A percentile compares a stretch with the other conserved stretches of the same genome.
Conservation (phyloP, 1,140 invertebrate genomes). For the Coboldia fuscipes region DNA sequence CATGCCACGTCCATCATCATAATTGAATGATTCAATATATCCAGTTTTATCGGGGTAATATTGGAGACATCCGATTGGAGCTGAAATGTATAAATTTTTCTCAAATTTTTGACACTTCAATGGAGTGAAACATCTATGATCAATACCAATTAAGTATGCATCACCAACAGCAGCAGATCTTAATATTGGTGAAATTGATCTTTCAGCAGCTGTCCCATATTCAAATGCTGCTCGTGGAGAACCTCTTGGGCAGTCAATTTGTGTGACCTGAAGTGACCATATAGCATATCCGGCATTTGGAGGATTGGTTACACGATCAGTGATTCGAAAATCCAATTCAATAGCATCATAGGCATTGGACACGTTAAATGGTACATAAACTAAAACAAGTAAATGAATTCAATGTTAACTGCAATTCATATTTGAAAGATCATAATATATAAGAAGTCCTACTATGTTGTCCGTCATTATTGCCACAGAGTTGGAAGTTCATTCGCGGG, state of each 20-base stretch:
- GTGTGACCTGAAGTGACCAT: slow-evolving; percentile 11
- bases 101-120: slow-evolving; percentile 3
- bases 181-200: not conserved
- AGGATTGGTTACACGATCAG: slow-evolving; percentile 8
- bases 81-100: slow-evolving; percentile 12
- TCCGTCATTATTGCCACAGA: too few relatives aligned
- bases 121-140: too few relatives aligned
- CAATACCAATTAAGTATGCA: too few relatives aligned
- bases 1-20: slow-evolving; percentile 11
- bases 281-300: slow-evolving; percentile 5
- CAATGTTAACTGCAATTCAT: slow-evolving; percentile 12
- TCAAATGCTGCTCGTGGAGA: slow-evolving; percentile 6
- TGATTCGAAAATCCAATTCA: slow-evolving; percentile 8
- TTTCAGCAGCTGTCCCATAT: not conserved
- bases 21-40: slow-evolving; percentile 15
- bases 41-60: slow-evolving; percentile 13
- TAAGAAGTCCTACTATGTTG: too few relatives aligned
- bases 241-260: slow-evolving; percentile 12
- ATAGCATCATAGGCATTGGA: slow-evolving; percentile 8
- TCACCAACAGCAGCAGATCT: not conserved
- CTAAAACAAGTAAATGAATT: slow-evolving; percentile 11
- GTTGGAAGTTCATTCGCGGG: slow-evolving; percentile 8
- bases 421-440: slow-evolving; percentile 5
- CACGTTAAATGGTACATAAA: slow-evolving; percentile 16
- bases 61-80: slow-evolving; percentile 15